Evolutionary conservation across 2,888 invertebrate species (phyloP), one percentile per base, ranked within the genome.

Genomic region (Cataglyphis albicans): DNA sequence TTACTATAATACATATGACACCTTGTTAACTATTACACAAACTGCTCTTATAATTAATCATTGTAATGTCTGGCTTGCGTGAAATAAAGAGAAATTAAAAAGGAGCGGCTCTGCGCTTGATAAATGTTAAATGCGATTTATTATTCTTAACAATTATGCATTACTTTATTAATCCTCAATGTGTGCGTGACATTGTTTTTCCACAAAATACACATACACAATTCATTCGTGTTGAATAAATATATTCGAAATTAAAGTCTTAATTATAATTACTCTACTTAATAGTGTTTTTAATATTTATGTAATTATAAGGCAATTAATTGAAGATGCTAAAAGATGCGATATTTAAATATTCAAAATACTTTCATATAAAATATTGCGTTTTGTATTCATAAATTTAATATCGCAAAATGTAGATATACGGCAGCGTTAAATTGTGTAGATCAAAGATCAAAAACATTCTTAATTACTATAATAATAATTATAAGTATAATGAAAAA

Each of bases 31-130:
- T 72, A 80, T 72, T 57, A 57, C n/a, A 44, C 68, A 55, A 38
- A 35, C 57, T 25, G 35, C 32, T 80, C 21, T 55, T 15, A 4
- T 72, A 80, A 80, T 80, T 80, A 80, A 80, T 59, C 6, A 38
- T n/a, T 41, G 15, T 59, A 80, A 80, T 21, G 72, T 44, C 32
- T 25, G 21, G 12, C 18, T 78, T 32, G 78, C 57, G 70, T 78
- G 72, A 18, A 32, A 25, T 57, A 64, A 44, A 59, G n/a, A 15
- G 29, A 55, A 64, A 78, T 78, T 78, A 70, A 72, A 78, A 78
- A 72, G n/a, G 35, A 59, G 59, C 35, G 59, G 32, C 44, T 72
- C 18, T 25, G 44, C 35, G 55, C 15, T 29, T 68, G 70, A 78
- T 44, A 70, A 59, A 35, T 67, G 18, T 57, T 32, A 76, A 76